Conservation (phyloP, 2,113 vertebrate genomes). For the Sceloporus tristichus region DNA sequence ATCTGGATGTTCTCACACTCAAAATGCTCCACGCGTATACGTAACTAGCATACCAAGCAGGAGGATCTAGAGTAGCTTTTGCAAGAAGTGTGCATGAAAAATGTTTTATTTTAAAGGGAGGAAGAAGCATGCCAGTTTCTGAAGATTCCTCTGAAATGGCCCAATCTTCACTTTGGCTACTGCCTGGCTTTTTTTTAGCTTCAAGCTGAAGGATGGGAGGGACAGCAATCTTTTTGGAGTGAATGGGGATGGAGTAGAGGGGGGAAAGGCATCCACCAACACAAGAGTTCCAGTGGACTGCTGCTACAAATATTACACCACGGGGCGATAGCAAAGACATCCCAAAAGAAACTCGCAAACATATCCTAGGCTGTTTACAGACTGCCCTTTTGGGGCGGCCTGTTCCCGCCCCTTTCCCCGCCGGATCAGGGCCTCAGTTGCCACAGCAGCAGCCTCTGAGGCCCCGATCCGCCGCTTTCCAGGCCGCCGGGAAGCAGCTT, state of each 20-base stretch:
- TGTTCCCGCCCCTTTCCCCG: no score
- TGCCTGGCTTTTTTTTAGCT: not conserved
- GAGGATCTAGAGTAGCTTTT: not conserved
- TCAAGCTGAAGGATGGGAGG: not conserved
- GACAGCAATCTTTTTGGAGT: not conserved
- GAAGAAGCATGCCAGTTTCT: not conserved
- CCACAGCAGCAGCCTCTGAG: no score
- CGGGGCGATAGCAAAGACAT: not conserved
- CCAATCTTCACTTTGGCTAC: slow-evolving; percentile 1
- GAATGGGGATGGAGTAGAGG: no score
- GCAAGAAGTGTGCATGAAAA: not conserved
- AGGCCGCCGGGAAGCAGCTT: no score
- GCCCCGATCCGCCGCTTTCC: no score
- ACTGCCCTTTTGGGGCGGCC: no score
- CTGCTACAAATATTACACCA: no score
- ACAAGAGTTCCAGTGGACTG: not conserved
- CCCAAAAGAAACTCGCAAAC: slow-evolving; percentile 51
- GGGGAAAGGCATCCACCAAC: no score
- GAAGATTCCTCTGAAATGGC: not conserved
- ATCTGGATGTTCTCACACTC: not conserved
- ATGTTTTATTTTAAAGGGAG: not conserved
- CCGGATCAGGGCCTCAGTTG: no score
- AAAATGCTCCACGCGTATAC: not conserved
- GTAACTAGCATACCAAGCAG: no score
- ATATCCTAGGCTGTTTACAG: slow-evolving; percentile 44